Base-by-base conservation (phyloP, 2,888 invertebrate species). In the Pseudanteris insignis region DNA sequence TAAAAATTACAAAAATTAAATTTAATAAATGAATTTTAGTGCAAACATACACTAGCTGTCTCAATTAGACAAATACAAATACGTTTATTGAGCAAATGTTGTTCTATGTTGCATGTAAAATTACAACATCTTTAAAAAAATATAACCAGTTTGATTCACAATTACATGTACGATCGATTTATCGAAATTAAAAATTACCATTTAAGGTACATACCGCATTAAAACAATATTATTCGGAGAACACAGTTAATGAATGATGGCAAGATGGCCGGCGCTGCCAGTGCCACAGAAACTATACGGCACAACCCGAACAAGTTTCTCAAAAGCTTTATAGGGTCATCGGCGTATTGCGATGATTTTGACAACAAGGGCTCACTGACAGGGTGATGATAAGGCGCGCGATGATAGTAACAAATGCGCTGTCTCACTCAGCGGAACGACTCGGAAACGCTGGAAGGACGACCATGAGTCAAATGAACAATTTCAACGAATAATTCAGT, bases 181-280 rank as follows among this genome's bases (percentile, higher is more conserved):
- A n/a, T n/a, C n/a, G n/a, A n/a, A n/a, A n/a, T n/a, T n/a, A n/a
- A n/a, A n/a, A n/a, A n/a, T n/a, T n/a, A n/a, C n/a, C n/a, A n/a
- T n/a, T 3, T 9, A 14, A n/a, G 14, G 29, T 15, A 47, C 47
- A 21, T 51, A 65, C 62, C 48, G 62, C 62, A 65, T 65, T 25
- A 62, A 65, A 62, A 44, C 59, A 53, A 59, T 59, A 53, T 55
- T 50, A 47, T 50, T 48, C 55, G 62, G 61, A 36, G 66, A 68
- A 64, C 65, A 66, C 65, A 64, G 64, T 66, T 64, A 58, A 67
- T 60, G 63, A 57, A 69, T 66, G 69, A 71, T 65, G 70, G 66
- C 71, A 76, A 75, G 73, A 75, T 75, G 76, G 76, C 75, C 67
- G 74, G 67, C 68, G 51, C 51, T 46, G 53, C 55, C 46, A 46